Conservation (phyloP, 1,140 invertebrate genomes). For the Caenorhabditis tropicalis region DNA sequence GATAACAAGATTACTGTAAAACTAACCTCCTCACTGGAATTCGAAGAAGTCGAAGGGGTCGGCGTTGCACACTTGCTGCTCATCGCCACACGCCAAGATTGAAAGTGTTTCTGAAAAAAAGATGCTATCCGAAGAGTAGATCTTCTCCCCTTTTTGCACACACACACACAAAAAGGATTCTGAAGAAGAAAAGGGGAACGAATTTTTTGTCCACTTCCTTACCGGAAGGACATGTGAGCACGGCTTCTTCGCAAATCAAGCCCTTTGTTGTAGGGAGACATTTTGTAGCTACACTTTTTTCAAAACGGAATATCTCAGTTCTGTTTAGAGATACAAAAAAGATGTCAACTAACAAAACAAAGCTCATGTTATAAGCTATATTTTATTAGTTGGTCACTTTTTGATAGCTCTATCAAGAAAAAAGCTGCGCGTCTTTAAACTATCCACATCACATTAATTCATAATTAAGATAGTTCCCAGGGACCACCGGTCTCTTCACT, state of each 20-base stretch:
- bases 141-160: neutral
- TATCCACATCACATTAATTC: too few relatives aligned
- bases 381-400: too few relatives aligned
- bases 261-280: neutral
- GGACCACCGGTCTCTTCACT: too few relatives aligned
- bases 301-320: too few relatives aligned
- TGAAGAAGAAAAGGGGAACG: neutral
- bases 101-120: neutral
- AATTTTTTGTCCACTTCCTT: neutral
- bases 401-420: too few relatives aligned
- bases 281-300: too few relatives aligned
- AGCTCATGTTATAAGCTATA: too few relatives aligned
- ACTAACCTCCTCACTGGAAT: neutral
- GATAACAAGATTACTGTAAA: neutral
- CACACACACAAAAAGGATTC: neutral
- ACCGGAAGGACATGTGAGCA: constrained; percentile 7
- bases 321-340: too few relatives aligned
- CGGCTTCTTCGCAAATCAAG: neutral
- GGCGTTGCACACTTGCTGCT: constrained; percentile 14
- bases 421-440: too few relatives aligned
- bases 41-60: constrained; percentile 3
- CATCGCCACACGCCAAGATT: neutral
- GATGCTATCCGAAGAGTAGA: neutral
- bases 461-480: too few relatives aligned
- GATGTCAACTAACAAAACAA: too few relatives aligned